Percentiles rank a stretch among this genome's conserved stretches.
Evolutionary conservation across 2,113 vertebrate species (phyloP).

Genomic region (Paramormyrops kingsleyae): DNA sequence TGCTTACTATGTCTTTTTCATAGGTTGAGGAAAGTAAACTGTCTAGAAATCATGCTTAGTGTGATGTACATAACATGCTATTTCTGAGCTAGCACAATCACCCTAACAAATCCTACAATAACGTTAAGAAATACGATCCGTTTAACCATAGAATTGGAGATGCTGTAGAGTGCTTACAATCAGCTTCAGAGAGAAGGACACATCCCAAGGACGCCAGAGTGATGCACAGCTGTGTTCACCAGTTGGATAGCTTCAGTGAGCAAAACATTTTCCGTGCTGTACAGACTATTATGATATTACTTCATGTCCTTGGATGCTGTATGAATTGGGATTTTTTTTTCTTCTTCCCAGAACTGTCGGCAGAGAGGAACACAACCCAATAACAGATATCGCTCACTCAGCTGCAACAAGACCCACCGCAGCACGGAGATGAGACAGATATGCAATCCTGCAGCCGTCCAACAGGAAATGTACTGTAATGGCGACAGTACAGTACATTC

Average conservation of each 20-base stretch:
- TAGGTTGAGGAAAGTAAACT: slow-evolving; percentile 1
- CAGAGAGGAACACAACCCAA: background rate
- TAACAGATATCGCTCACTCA: background rate
- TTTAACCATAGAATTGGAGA: slow-evolving; percentile 28
- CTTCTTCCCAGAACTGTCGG: background rate
- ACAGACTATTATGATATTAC: slow-evolving; percentile 57
- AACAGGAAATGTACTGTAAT: background rate
- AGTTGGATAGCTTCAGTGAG: slow-evolving; percentile 34
- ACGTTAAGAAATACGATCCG: background rate
- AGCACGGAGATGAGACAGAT: background rate
- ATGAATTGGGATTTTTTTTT: slow-evolving; percentile 50
- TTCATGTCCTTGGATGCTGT: slow-evolving; percentile 54
- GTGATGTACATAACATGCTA: background rate
- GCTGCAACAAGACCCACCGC: background rate
- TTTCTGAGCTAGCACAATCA: background rate
- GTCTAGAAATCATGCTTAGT: background rate
- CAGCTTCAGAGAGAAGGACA: background rate
- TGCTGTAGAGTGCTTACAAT: background rate
- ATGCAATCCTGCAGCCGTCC: background rate
- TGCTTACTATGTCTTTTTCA: background rate
- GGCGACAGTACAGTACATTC: too few relatives aligned
- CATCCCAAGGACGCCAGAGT: slow-evolving; percentile 61
- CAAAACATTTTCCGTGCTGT: slow-evolving; percentile 51
- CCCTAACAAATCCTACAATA: background rate
- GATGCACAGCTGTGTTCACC: slow-evolving; percentile 53